These are phyloP conservation scores for Amphibalanus amphitrite DNA, from an alignment of 1,140 invertebrate genomes.

Conservation along the genomic window DNA sequence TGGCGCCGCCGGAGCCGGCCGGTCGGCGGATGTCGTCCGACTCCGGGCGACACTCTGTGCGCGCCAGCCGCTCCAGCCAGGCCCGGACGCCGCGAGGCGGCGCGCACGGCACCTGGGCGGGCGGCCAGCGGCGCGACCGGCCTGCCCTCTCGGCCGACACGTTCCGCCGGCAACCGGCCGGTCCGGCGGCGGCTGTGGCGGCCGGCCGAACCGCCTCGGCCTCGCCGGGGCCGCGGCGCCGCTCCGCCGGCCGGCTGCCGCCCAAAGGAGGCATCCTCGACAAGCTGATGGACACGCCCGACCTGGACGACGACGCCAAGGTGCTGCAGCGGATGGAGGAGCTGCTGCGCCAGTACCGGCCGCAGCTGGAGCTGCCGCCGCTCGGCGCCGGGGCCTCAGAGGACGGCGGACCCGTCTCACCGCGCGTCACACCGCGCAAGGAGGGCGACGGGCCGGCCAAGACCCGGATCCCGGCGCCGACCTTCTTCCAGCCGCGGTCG, in stretches of 20 bases:
- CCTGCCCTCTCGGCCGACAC: conserved; percentile 2
- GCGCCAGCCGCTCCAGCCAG: neutral
- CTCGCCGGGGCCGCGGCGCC: conserved; percentile 5
- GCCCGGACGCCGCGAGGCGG: too few species aligned
- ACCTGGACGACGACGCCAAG: conserved; percentile 7
- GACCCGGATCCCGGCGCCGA: conserved; percentile 11
- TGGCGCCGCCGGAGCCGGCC: neutral
- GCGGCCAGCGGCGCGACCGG: conserved; percentile 3
- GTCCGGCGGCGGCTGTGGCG: too few species aligned
- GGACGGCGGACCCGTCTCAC: neutral
- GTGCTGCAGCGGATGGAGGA: conserved; percentile 14
- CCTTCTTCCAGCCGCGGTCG: conserved; percentile 1
- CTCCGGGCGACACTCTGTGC: neutral
- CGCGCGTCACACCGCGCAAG: conserved; percentile 8
- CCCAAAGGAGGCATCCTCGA: neutral
- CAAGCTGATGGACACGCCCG: neutral
- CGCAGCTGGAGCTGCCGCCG: conserved; percentile 9
- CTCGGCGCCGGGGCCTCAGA: conserved; percentile 4
- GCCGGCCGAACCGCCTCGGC: conserved; percentile 1
- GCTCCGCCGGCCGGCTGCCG: neutral
- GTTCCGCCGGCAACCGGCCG: neutral
- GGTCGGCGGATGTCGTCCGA: neutral
- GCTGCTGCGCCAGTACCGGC: conserved; percentile 13
- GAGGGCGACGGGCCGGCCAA: conserved; percentile 8
- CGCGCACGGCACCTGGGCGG: neutral